A percentile compares a stretch with the other conserved stretches of the same genome.
These are phyloP conservation scores for Drosophila auraria DNA, from an alignment of 1,140 invertebrate genomes.

Conservation along the genomic window DNA sequence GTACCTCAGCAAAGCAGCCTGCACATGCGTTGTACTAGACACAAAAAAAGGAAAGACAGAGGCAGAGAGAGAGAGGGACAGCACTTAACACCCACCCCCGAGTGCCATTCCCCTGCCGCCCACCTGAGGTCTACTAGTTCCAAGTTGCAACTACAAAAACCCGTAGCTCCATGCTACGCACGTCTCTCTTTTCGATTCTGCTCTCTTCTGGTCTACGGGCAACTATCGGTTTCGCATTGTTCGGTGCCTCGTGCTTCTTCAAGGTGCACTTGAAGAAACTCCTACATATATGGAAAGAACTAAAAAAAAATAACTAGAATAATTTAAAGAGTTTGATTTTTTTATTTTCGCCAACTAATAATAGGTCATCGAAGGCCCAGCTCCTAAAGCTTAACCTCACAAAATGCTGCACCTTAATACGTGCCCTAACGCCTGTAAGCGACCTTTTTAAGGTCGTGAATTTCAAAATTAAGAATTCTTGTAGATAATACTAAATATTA, in stretches of 20 bases:
- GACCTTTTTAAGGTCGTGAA: too few relatives aligned
- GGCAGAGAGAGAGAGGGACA: not conserved
- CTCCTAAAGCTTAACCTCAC: too few relatives aligned
- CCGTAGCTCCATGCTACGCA: slow-evolving; percentile 33
- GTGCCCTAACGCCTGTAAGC: too few relatives aligned
- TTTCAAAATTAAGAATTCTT: too few relatives aligned
- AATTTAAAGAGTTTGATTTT: too few relatives aligned
- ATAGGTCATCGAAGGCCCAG: too few relatives aligned
- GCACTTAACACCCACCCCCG: slow-evolving; percentile 58
- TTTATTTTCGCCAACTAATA: too few relatives aligned
- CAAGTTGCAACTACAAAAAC: slow-evolving; percentile 26
- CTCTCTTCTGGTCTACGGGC: slow-evolving; percentile 35
- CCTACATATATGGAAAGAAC: not conserved
- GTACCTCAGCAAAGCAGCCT: slow-evolving; percentile 67
- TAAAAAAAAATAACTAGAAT: not conserved
- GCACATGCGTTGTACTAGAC: slow-evolving; percentile 62
- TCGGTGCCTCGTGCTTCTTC: slow-evolving; percentile 56
- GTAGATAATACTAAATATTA: too few relatives aligned
- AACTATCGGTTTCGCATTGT: slow-evolving; percentile 65
- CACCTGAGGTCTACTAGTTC: slow-evolving; percentile 7
- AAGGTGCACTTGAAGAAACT: not conserved
- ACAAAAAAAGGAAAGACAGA: slow-evolving; percentile 11
- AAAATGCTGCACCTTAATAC: too few relatives aligned
- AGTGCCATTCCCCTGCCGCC: slow-evolving; percentile 12
- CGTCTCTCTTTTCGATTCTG: slow-evolving; percentile 42